Conservation (phyloP, 2,888 invertebrate species). For the Kuschelorhynchus macadamiae region DNA sequence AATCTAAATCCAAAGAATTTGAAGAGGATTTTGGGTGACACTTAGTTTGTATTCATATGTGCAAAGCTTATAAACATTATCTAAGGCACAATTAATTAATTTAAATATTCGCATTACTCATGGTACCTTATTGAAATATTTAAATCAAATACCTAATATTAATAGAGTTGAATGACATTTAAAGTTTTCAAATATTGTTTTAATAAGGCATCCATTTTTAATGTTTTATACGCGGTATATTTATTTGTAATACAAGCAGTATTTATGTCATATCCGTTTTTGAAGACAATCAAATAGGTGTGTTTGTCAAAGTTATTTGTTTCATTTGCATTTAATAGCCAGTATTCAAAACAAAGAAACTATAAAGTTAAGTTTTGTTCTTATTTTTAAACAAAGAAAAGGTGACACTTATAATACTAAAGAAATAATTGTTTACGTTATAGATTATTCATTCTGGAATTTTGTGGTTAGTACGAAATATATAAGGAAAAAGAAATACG, state of each 20-base stretch:
- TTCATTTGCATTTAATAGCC: slow-evolving; percentile 43
- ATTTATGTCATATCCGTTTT: slow-evolving; percentile 54
- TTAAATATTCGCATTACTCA: no score
- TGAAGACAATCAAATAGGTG: slow-evolving; percentile 54
- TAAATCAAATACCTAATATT: no score
- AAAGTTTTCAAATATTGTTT: no score
- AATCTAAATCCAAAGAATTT: no score
- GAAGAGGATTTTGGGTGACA: no score
- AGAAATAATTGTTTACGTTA: neutral
- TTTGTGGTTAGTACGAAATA: neutral
- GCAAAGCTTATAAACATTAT: no score
- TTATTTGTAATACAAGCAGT: slow-evolving; percentile 42
- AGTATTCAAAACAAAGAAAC: slow-evolving; percentile 36
- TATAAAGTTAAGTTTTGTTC: slow-evolving; percentile 40
- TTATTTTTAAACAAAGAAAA: slow-evolving; percentile 25
- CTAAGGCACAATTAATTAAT: no score
- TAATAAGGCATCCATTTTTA: neutral
- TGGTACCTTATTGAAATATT: no score
- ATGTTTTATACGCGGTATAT: neutral
- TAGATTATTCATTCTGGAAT: neutral
- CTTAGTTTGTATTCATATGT: no score
- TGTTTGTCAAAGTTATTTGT: slow-evolving; percentile 54
- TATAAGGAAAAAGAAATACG: neutral
- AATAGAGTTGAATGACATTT: no score
- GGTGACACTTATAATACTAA: neutral